Evolutionary conservation across 2,113 vertebrate species (phyloP).

Genomic region (Atlantisia rogersi): DNA sequence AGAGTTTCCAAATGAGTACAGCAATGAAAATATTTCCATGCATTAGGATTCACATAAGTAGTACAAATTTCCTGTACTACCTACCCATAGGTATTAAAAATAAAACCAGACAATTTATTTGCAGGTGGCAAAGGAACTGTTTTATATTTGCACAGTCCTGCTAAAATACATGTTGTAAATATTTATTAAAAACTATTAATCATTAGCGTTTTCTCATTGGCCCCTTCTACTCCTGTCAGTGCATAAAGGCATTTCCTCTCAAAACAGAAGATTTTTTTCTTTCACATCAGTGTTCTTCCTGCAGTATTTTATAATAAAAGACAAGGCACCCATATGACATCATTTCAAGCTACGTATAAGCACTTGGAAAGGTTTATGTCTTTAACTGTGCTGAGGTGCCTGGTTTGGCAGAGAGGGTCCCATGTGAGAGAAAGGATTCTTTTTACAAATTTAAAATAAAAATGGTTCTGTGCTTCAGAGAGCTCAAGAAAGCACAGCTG

Average conservation of each 20-base stretch:
- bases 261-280: not conserved
- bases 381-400: not conserved
- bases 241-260: not conserved
- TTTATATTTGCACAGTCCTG: not conserved
- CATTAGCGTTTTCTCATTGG: not conserved
- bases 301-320: not conserved
- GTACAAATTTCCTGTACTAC: not conserved
- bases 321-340: not conserved
- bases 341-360: not conserved
- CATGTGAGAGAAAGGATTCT: not conserved
- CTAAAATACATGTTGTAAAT: not conserved
- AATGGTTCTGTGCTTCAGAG: not conserved
- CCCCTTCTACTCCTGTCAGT: not conserved
- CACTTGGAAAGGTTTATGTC: not conserved
- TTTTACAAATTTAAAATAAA: conserved; percentile 8
- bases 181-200: not conserved
- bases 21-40: not conserved
- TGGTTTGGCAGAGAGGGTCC: not conserved
- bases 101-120: not conserved
- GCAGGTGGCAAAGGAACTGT: not conserved
- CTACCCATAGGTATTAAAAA: not conserved
- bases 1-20: conserved; percentile 1
- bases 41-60: not conserved
- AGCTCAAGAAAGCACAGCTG: not conserved
- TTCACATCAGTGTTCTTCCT: not conserved